A percentile compares a stretch with the other conserved stretches of the same genome.
phyloP scores from a whole-genome alignment of 1,140 invertebrate genomes.

The Drosophila persimilis region DNA sequence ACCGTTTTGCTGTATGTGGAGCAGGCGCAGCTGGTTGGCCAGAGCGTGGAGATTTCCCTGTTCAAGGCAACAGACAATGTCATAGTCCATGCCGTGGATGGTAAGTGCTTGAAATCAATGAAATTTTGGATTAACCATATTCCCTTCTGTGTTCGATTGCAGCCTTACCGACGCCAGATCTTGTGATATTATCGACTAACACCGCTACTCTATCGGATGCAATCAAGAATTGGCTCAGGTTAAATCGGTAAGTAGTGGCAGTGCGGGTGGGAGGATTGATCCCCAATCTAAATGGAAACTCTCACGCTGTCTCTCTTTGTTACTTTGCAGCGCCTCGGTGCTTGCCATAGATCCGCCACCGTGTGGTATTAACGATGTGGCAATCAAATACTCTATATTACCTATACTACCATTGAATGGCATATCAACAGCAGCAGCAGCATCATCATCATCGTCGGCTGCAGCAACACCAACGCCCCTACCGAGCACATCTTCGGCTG shows the following conservation, averaged over 20 bases:
- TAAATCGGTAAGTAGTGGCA: constrained; percentile 83
- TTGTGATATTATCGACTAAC: constrained; percentile 81
- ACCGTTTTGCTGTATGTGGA: constrained; percentile 88
- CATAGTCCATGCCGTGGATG: constrained; percentile 71
- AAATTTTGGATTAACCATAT: neutral
- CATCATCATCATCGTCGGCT: constrained; percentile 42
- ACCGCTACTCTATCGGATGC: constrained; percentile 63
- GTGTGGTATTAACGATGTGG: constrained; percentile 86
- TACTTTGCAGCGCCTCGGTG: constrained; percentile 87
- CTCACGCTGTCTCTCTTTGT: neutral
- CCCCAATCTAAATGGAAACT: too few species aligned
- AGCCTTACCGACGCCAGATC: constrained; percentile 79
- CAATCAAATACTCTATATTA: constrained; percentile 89
- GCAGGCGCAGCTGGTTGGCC: constrained; percentile 83
- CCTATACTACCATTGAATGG: constrained; percentile 88
- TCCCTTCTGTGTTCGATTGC: neutral
- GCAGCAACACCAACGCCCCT: constrained; percentile 44
- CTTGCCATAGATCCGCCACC: constrained; percentile 92
- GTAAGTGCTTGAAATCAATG: constrained; percentile 30
- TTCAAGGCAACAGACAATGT: constrained; percentile 80
- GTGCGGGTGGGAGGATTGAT: too few species aligned
- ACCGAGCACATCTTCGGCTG: constrained; percentile 53
- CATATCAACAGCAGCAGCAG: constrained; percentile 77
- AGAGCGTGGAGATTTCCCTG: constrained; percentile 82
- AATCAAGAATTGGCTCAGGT: constrained; percentile 87